Base-by-base conservation (phyloP, 2,797 vertebrate species). In the Danio tinwini region DNA sequence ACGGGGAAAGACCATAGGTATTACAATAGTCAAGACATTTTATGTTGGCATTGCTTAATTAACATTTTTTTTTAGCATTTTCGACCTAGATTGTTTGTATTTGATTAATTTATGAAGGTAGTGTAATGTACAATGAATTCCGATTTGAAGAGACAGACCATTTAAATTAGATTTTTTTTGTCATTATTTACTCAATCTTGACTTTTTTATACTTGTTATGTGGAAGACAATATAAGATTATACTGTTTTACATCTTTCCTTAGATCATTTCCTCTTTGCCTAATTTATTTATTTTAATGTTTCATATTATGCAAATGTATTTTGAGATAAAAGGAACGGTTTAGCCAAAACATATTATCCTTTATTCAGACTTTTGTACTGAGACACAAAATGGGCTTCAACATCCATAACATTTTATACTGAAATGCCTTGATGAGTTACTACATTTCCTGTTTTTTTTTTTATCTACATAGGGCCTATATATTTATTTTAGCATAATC, bases 21-120 rank as follows among this genome's bases (percentile, higher is more conserved):
- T 53, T 62, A 17, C 52, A 74, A 40, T 44, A 67, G n/a, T 29
- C 12, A 17, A 42, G n/a, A 67, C 16, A 73, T 58, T 73, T 65
- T 56, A 47, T 16, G 63, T 8, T 19, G 1, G 37, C 19, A 3
- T 13, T 10, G 42, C 21, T 80, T n/a, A 44, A 72, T 53, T 55
- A 45, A 76, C 56, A 8, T 4, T 16, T 1, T 12, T 1, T 12
- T 59, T 39, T 70, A 1, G 3, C 29, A 29, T 29, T 29, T 29
- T 29, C 29, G 21, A 76, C 52, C 45, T 62, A 69, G 56, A 50
- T 17, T 53, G 21, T 21, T 19, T 29, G 40, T n/a, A 45, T 45
- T 59, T 13, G 29, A 12, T 59, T 78, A 40, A 58, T 78, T 70
- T 67, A 37, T 39, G 4, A 56, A 55, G 17, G 13, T n/a, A 58